Base-by-base conservation (phyloP, 2,888 invertebrate genomes). In the Tetropium fuscum region DNA sequence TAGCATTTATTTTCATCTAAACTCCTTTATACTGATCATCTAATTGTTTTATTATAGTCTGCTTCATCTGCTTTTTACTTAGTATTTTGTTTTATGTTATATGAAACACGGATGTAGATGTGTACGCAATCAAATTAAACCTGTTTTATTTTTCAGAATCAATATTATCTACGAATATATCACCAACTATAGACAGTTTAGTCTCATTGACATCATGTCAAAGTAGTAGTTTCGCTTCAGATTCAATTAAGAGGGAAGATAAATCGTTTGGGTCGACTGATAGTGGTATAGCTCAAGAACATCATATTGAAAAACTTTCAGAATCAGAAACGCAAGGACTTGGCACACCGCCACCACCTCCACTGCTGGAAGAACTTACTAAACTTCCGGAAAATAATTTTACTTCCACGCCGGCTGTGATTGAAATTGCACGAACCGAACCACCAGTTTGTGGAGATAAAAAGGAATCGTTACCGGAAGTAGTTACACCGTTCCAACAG, bases 241-340 rank as follows among this genome's bases (percentile, higher is more conserved):
- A 51, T 1, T n/a, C 38, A 19, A 27, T 45, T 38, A 66, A 60
- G 53, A 18, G 53, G 1, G 67, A 70, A 32, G 59, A 64, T n/a
- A 80, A 64, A 63, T 64, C 60, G 19, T 65, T 71, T 51, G 72
- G 69, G 4, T 72, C 72, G 1, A 71, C 71, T 16, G 72, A 72
- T 34, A 72, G 72, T 41, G 72, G 72, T 36, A 72, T 72, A 44
- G 70, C 71, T 5, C 68, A 65, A 36, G 71, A 72, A 44, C 53
- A 57, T 11, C 51, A 51, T 6, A 51, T 32, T 20, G 64, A 70
- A 22, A 64, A 62, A 48, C 40, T 55, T 27, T 30, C 53, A 22
- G 65, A 70, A 48, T 11, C 58, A 7, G 60, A 64, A 44, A 65
- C 69, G 53, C 58, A 56, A 45, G 58, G 58, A 47, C 44, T 56